phyloP scores from a whole-genome alignment of 2,113 vertebrate species.

The Apaloderma vittatum region DNA sequence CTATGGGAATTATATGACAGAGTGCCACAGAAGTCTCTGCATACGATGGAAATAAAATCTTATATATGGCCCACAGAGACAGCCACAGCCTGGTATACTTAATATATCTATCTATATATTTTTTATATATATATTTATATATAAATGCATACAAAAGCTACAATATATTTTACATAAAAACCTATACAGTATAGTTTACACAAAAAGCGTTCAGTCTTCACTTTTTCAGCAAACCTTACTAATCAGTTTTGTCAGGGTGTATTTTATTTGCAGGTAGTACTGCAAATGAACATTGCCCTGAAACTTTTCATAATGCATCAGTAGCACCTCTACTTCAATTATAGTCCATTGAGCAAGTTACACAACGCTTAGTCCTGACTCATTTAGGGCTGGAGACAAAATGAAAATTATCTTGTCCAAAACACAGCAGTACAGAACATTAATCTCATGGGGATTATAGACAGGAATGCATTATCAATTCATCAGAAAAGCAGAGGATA shows the following conservation, averaged over 20 bases:
- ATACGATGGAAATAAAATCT: not conserved
- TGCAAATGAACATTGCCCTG: not conserved
- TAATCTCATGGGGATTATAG: not conserved
- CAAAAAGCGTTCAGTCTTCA: not conserved
- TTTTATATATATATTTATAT: too few relatives aligned
- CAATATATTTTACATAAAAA: not conserved
- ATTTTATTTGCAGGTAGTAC: not conserved
- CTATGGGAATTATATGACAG: not conserved
- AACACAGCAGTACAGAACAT: not conserved
- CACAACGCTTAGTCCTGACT: not conserved
- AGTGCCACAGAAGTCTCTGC: not conserved
- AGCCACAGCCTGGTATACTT: not conserved
- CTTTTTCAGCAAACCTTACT: not conserved
- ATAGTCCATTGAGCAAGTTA: not conserved
- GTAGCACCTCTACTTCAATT: not conserved
- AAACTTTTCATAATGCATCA: not conserved
- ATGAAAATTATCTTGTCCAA: not conserved
- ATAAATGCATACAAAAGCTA: not conserved
- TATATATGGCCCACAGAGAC: not conserved
- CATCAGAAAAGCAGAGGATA: not conserved
- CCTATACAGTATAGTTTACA: not conserved
- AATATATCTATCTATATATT: too few relatives aligned
- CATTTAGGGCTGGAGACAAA: not conserved
- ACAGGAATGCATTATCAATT: not conserved
- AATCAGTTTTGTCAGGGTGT: not conserved